Evolutionary conservation across 2,888 invertebrate species (phyloP).

Genomic region (Druceiella hillmani): DNA sequence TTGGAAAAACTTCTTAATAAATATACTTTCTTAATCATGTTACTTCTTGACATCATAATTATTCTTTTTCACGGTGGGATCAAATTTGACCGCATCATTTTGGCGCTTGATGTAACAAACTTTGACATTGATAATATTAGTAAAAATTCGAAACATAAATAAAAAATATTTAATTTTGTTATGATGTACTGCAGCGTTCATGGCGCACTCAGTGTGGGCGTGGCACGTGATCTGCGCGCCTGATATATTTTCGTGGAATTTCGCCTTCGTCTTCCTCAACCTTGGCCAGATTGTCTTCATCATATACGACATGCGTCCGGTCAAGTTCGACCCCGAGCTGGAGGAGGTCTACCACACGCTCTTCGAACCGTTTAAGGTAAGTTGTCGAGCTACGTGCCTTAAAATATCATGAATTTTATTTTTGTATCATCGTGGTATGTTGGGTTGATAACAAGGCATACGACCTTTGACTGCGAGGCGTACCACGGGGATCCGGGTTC

Average conservation of each 20-base stretch:
- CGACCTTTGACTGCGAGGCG: too few relatives aligned
- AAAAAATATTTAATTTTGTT: constrained; percentile 1
- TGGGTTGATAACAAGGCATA: too few relatives aligned
- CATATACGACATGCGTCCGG: constrained; percentile 75
- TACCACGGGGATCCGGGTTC: too few relatives aligned
- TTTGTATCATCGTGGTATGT: too few relatives aligned
- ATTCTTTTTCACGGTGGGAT: neutral
- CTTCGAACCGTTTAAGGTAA: constrained; percentile 76
- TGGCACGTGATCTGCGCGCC: constrained; percentile 86
- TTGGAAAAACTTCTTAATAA: too few relatives aligned
- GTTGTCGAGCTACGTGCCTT: constrained; percentile 10
- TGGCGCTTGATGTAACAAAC: neutral
- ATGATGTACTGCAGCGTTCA: constrained; percentile 54
- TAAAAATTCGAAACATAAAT: neutral
- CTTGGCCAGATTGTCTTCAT: constrained; percentile 75
- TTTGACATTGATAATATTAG: neutral
- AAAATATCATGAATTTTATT: too few relatives aligned
- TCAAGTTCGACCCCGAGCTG: constrained; percentile 76
- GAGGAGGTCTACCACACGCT: constrained; percentile 75
- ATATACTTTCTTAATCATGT: too few relatives aligned
- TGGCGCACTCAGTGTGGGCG: constrained; percentile 82
- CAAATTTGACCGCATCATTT: neutral
- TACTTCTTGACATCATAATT: neutral
- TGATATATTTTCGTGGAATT: constrained; percentile 85
- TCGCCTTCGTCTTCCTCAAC: constrained; percentile 75